phyloP scores from a whole-genome alignment of 30 jellyfish, hydroid and myxozoan species.

The Turritopsis rubra region DNA sequence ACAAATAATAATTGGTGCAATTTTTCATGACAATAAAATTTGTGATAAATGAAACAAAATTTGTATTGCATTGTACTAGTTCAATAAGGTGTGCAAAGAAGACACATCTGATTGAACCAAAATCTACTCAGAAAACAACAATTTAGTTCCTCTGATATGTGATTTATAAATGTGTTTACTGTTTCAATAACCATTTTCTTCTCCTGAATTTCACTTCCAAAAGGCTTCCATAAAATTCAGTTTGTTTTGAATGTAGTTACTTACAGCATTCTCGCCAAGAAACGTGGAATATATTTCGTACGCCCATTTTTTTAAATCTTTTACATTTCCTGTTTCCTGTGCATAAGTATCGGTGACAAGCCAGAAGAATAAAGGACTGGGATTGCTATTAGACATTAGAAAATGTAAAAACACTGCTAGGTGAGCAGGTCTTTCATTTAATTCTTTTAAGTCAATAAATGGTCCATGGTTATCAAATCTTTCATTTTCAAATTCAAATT shows the following conservation, averaged over 20 bases:
- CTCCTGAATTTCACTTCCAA: too few species aligned
- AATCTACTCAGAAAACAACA: too few species aligned
- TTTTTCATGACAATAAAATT: too few species aligned
- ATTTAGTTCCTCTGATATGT: too few species aligned
- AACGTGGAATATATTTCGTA: constrained; percentile 90
- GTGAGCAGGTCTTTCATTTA: constrained; percentile 90
- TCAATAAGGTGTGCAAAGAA: too few species aligned
- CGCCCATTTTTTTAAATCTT: constrained; percentile 94
- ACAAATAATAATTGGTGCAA: too few species aligned
- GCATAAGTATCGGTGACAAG: constrained; percentile 91
- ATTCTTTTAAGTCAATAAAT: constrained; percentile 60
- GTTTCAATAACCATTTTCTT: too few species aligned
- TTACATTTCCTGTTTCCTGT: constrained; percentile 84
- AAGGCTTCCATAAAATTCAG: too few species aligned
- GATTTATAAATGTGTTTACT: too few species aligned
- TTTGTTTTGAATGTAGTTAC: constrained; percentile 29
- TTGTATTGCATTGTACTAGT: too few species aligned
- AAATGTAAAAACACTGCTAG: constrained; percentile 91
- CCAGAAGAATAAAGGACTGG: constrained; percentile 98
- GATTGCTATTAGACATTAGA: constrained; percentile 92
- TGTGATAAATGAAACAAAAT: too few species aligned
- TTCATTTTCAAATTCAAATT: constrained; percentile 79
- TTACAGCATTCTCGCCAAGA: constrained; percentile 75
- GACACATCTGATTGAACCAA: too few species aligned
- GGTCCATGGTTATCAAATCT: constrained; percentile 97